Base-by-base conservation (phyloP, 2,797 vertebrate genomes). In the Vespertilio murinus region DNA sequence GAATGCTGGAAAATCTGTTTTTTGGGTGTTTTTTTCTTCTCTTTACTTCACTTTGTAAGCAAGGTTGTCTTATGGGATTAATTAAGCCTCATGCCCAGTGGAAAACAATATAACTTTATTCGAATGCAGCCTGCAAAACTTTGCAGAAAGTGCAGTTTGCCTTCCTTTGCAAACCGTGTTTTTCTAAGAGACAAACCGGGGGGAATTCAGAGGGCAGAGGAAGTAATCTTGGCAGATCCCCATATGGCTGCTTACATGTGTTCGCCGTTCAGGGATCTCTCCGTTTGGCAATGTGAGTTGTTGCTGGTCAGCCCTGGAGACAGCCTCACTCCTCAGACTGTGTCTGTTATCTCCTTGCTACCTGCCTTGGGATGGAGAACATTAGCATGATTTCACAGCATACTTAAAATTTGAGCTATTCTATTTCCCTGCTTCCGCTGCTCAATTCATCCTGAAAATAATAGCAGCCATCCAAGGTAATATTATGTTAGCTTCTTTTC, bases 21-120 rank as follows among this genome's bases (percentile, higher is more conserved):
- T 93, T 90, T 92, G 90, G 95, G 97, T 94, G 47, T 94, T 90
- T 92, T 93, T 95, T 97, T 94, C 18, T 75, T 94, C 89, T 92
- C 94, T 95, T n/a, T 97, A 88, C 85, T 95, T 97, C 93, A 92
- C 87, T 95, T 95, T 91, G 75, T 92, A 93, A 96, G 86, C 16
- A 95, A 94, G 88, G 69, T 84, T 96, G 96, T 96, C 95, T 96
- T 96, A 92, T 96, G 97, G 96, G 92, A 96, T 97, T 96, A 97
- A 97, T 96, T 96, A 96, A 88, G 77, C 92, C 3, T 95, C 94
- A 65, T 11, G 97, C 94, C 97, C 95, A 96, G 92, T 95, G 92
- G 94, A 49, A 90, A 94, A 83, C 96, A 86, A 73, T 94, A 61
- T 67, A 85, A 84, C 52, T 95, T 88, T 94, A 70, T 86, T 96